These are phyloP conservation scores for Sebastes trivittatus DNA, from an alignment of 2,797 vertebrate species.

Conservation along the genomic window DNA sequence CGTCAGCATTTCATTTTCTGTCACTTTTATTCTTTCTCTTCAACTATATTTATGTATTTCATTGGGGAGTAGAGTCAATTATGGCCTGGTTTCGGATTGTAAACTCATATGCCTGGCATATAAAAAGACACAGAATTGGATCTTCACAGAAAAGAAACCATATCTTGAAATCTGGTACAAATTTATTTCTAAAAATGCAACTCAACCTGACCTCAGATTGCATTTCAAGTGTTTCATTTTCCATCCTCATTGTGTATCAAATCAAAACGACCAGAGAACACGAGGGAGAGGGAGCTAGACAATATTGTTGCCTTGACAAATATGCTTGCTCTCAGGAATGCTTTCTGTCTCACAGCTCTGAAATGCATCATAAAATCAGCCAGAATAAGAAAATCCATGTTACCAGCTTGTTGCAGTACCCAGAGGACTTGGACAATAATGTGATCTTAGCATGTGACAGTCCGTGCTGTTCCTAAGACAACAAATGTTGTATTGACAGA, in stretches of 20 bases:
- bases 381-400: slow-evolving; percentile 18
- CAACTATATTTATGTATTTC: background rate
- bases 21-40: background rate
- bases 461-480: background rate
- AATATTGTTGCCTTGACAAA: slow-evolving; percentile 33
- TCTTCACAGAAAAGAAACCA: background rate
- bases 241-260: background rate
- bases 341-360: background rate
- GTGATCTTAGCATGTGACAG: background rate
- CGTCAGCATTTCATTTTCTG: background rate
- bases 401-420: background rate
- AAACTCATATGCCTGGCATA: background rate
- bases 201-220: slow-evolving; percentile 8
- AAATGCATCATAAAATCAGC: slow-evolving; percentile 12
- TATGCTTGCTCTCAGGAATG: slow-evolving; percentile 4
- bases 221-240: slow-evolving; percentile 23
- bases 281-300: background rate
- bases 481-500: background rate
- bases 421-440: background rate
- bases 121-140: background rate
- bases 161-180: slow-evolving; percentile 6
- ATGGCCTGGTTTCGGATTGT: background rate
- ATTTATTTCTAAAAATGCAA: slow-evolving; percentile 5
- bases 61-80: background rate
- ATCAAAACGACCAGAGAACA: slow-evolving; percentile 9